A percentile compares a stretch with the other conserved stretches of the same genome.
Conservation (phyloP, 2,797 vertebrate genomes). For the Anas bahamensis region DNA sequence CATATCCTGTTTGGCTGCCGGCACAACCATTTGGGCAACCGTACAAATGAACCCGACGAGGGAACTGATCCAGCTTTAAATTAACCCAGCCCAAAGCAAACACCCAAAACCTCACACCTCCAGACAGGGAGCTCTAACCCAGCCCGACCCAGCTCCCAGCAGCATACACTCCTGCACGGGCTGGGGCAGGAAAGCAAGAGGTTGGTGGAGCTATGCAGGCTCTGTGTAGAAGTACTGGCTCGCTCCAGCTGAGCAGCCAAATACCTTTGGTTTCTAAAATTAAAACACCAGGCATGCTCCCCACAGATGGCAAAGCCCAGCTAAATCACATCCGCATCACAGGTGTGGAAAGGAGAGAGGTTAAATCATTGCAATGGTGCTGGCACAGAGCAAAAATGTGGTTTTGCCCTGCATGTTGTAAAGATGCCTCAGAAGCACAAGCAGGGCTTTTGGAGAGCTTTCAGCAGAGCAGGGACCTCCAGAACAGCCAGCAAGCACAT, state of each 20-base stretch:
- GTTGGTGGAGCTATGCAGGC: accelerated
- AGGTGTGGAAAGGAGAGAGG: not conserved
- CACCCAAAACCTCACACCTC: not conserved
- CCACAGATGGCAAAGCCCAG: not conserved
- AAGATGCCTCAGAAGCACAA: not conserved
- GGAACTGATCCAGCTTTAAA: not conserved
- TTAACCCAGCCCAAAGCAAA: not conserved
- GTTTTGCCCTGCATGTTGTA: not conserved
- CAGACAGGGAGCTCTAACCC: not conserved
- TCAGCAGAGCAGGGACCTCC: not conserved
- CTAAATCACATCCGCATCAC: not conserved
- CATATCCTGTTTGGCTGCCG: not conserved
- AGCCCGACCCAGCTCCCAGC: not conserved
- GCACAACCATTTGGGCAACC: not conserved
- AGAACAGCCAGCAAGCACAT: accelerated
- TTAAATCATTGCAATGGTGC: not conserved
- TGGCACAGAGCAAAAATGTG: not conserved
- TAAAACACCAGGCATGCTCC: not conserved
- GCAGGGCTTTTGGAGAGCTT: not conserved
- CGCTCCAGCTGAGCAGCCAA: not conserved
- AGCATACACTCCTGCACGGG: accelerated
- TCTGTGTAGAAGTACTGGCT: not conserved
- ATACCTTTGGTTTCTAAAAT: not conserved
- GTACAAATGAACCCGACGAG: not conserved
- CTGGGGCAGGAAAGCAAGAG: not conserved